A percentile compares a stretch with the other conserved stretches of the same genome.
Evolutionary conservation across 2,113 vertebrate genomes (phyloP).

Genomic region (Cnemophilus loriae): DNA sequence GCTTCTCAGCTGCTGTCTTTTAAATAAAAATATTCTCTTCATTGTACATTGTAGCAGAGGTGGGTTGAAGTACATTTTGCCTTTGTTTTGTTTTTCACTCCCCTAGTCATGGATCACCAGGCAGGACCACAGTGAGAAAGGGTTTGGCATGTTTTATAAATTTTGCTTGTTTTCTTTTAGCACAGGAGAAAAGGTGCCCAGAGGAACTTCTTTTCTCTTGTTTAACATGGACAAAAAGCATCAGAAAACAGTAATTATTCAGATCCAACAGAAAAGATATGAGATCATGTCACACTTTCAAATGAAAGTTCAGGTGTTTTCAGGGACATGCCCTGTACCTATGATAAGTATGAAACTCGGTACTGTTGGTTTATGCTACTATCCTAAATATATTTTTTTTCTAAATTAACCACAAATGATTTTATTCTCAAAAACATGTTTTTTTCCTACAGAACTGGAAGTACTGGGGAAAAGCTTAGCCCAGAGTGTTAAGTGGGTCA

Average conservation of each 20-base stretch:
- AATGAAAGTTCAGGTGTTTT: not conserved
- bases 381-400: not conserved
- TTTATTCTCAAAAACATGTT: not conserved
- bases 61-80: slow-evolving; percentile 35
- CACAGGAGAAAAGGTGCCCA: not conserved
- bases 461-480: not conserved
- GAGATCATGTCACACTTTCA: not conserved
- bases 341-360: not conserved
- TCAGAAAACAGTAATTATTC: not conserved
- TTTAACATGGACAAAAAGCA: not conserved
- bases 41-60: slow-evolving; percentile 8
- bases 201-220: not conserved
- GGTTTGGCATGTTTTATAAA: slow-evolving; percentile 55
- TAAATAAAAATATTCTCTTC: slow-evolving; percentile 65
- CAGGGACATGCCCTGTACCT: not conserved
- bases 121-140: slow-evolving; percentile 30
- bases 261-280: not conserved
- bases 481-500: not conserved
- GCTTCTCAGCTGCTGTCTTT: slow-evolving; percentile 59
- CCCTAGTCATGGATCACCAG: slow-evolving; percentile 29
- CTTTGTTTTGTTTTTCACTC: slow-evolving; percentile 55
- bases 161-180: slow-evolving; percentile 24
- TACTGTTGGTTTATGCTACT: not conserved
- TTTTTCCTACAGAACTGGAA: not conserved
- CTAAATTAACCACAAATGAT: not conserved